phyloP scores from a whole-genome alignment of 2,797 vertebrate genomes.

The Pseudochirops cupreus region DNA sequence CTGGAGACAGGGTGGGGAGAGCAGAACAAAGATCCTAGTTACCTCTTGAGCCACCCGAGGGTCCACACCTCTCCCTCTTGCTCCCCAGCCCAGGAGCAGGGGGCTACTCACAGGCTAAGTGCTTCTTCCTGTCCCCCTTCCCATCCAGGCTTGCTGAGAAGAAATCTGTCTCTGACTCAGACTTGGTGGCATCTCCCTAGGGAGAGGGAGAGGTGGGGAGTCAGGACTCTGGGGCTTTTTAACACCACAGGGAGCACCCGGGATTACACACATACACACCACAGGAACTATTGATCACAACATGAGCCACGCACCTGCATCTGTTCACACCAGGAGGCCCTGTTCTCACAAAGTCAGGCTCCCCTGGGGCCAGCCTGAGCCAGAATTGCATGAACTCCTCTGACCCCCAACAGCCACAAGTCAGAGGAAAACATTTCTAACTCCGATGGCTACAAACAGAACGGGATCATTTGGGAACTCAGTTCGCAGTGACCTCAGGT shows the following conservation, averaged over 20 bases:
- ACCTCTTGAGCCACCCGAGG: neutral
- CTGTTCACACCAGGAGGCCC: conserved; percentile 49
- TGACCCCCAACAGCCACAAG: conserved; percentile 46
- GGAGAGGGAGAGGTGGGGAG: conserved; percentile 68
- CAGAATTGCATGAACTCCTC: neutral
- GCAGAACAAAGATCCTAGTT: neutral
- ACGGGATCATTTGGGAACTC: conserved; percentile 12
- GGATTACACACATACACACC: conserved; percentile 46
- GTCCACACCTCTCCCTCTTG: neutral
- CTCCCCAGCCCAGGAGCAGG: neutral
- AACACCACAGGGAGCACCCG: neutral
- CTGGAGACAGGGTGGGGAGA: conserved; percentile 74
- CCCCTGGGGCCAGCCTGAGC: conserved; percentile 19
- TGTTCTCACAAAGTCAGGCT: conserved; percentile 13
- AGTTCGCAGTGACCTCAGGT: conserved; percentile 14
- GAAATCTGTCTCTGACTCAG: conserved; percentile 93
- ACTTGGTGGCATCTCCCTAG: conserved; percentile 95
- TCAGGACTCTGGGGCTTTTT: conserved; percentile 31
- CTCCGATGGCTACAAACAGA: neutral
- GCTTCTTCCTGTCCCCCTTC: conserved; percentile 91
- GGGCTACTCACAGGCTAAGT: conserved; percentile 90
- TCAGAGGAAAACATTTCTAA: neutral
- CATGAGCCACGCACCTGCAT: conserved; percentile 72
- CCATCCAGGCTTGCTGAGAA: conserved; percentile 92
- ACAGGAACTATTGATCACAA: conserved; percentile 71